Evolutionary conservation across 2,113 vertebrate genomes (phyloP).

Genomic region (Gobio gobio): DNA sequence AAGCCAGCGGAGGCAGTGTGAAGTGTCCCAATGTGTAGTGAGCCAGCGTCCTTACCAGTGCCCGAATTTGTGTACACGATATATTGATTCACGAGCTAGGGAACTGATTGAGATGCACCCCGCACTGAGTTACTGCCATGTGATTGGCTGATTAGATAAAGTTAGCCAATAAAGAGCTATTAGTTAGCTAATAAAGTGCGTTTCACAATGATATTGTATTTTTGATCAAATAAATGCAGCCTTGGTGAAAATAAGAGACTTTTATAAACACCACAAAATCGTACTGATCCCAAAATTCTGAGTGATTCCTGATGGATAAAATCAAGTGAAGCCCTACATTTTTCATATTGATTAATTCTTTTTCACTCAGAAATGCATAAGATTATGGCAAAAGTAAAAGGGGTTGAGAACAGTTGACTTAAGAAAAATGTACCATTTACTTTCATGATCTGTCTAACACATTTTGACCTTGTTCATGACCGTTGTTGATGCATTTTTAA

Average conservation of each 20-base stretch:
- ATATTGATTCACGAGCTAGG: too few species aligned
- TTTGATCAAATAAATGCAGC: neutral
- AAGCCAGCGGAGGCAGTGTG: too few species aligned
- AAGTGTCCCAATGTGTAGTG: too few species aligned
- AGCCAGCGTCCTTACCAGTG: too few species aligned
- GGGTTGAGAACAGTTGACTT: neutral
- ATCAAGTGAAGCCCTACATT: neutral
- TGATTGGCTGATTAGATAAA: too few species aligned
- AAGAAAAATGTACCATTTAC: neutral
- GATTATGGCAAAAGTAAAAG: neutral
- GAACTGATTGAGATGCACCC: too few species aligned
- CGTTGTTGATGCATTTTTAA: slow-evolving; percentile 27
- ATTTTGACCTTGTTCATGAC: neutral
- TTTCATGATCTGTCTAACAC: neutral
- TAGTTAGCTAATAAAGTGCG: too few species aligned
- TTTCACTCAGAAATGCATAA: neutral
- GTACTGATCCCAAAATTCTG: neutral
- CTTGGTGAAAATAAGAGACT: neutral
- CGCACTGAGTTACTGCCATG: too few species aligned
- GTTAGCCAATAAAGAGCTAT: too few species aligned
- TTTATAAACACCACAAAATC: too few species aligned
- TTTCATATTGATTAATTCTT: neutral
- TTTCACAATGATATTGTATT: too few species aligned
- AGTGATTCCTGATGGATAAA: neutral
- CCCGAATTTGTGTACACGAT: too few species aligned